Evolutionary conservation across 2,888 invertebrate species (phyloP).

Genomic region (Trypoxylon attenuatum): DNA sequence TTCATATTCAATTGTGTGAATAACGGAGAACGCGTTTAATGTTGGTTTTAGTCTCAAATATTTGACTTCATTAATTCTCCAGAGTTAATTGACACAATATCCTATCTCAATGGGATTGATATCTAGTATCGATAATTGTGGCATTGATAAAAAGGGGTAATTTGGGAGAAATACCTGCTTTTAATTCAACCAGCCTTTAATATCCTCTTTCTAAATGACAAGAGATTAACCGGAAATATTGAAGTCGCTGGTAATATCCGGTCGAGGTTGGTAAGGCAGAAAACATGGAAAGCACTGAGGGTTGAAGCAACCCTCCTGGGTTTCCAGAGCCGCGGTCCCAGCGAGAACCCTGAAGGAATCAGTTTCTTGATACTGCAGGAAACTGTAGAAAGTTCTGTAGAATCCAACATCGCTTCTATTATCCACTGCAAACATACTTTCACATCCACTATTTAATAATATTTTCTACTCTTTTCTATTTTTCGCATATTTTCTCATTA

Average conservation of each 20-base stretch:
- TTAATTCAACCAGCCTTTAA: slow-evolving; percentile 44
- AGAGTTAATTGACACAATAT: too few species aligned
- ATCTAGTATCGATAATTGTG: neutral
- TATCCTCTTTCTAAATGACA: slow-evolving; percentile 42
- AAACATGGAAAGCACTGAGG: too few species aligned
- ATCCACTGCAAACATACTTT: too few species aligned
- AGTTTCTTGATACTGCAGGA: slow-evolving; percentile 45
- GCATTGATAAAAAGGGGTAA: slow-evolving; percentile 6
- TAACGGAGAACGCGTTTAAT: too few species aligned
- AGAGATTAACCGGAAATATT: slow-evolving; percentile 55
- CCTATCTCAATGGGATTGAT: too few species aligned
- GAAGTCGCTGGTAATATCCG: slow-evolving; percentile 48
- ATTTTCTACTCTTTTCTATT: too few species aligned
- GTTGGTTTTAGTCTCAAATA: too few species aligned
- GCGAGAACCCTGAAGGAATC: slow-evolving; percentile 30
- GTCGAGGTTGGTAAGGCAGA: slow-evolving; percentile 56
- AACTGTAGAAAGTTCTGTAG: slow-evolving; percentile 41
- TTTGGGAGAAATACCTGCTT: slow-evolving; percentile 38
- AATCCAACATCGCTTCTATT: too few species aligned
- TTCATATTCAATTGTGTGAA: too few species aligned
- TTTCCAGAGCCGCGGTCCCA: slow-evolving; percentile 21
- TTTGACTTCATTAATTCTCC: too few species aligned
- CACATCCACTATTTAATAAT: too few species aligned
- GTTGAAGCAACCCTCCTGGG: slow-evolving; percentile 24
- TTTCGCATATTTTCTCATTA: too few species aligned